A percentile compares a stretch with the other conserved stretches of the same genome.
phyloP scores from a whole-genome alignment of 2,113 vertebrate genomes.

The Elachura formosa region DNA sequence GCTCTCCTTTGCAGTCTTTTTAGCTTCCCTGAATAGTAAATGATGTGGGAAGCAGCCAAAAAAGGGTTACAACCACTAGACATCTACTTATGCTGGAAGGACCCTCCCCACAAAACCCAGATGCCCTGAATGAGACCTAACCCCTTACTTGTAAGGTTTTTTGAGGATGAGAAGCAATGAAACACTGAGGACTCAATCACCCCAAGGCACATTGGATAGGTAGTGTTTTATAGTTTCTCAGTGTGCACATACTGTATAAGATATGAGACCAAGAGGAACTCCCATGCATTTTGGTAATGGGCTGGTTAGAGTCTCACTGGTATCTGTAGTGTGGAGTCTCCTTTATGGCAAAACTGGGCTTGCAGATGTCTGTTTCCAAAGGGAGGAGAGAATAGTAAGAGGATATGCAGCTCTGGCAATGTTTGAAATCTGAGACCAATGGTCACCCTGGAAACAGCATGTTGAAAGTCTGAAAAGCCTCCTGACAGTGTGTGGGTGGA shows the following conservation, averaged over 20 bases:
- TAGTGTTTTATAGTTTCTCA: not conserved
- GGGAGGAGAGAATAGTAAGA: not conserved
- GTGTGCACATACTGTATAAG: fast-evolving
- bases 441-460: slow-evolving; percentile 29
- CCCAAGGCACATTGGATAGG: not conserved
- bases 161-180: not conserved
- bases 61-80: not conserved
- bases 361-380: not conserved
- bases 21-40: not conserved
- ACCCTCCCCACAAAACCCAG: not conserved
- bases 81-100: not conserved
- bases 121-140: not conserved
- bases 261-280: not conserved
- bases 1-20: not conserved
- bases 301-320: not conserved
- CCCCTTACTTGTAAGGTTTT: not conserved
- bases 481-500: not conserved
- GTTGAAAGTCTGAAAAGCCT: slow-evolving; percentile 9
- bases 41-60: not conserved
- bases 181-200: not conserved
- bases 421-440: slow-evolving; percentile 46
- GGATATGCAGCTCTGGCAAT: not conserved
- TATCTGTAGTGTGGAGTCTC: not conserved
- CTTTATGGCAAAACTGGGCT: not conserved
- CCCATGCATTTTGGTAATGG: not conserved